Base-by-base conservation (phyloP, 2,888 invertebrate genomes). In the Spicauda simplicius region DNA sequence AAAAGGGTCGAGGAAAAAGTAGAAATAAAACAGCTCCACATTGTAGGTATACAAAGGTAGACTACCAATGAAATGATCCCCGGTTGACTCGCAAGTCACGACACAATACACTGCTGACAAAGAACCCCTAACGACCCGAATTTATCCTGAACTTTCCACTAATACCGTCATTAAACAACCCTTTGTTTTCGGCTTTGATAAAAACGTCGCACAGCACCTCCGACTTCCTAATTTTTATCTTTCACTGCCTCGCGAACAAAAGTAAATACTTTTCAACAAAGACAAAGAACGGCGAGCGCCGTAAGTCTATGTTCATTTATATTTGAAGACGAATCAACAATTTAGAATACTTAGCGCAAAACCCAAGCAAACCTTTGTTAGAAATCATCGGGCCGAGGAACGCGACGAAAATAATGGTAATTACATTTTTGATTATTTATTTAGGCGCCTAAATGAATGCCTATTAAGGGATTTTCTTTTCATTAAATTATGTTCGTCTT, bases 61-160 rank as follows among this genome's bases (percentile, higher is more conserved):
- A 56, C 60, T 61, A 56, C 37, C 60, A 60, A 60, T 55, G 60
- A 61, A 66, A 66, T 66, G 66, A 66, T 61, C 66, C 60, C 69
- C 83, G 84, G 80, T 85, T 82, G 83, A 85, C 80, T 73, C 66
- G 68, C 70, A 72, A 73, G 71, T 85, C 82, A 80, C 78, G 81
- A 77, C 81, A 89, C 87, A 90, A 88, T 87, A 89, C 85, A 87
- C 79, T 82, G 79, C 79, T 85, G 86, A 90, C 90, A 91, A 91
- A 90, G 88, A 85, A 85, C 82, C 80, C 70, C 76, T 89, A 91
- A 91, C 87, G 90, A 90, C 85, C 83, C 80, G 82, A 91, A 91
- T 91, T 91, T 89, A 91, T 91, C 88, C 87, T 84, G 87, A 90
- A 90, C 90, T 91, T 89, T 90, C 87, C 87, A 88, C 91, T 91